Base-by-base conservation (phyloP, 2,797 vertebrate genomes). In the Aplochiton taeniatus region DNA sequence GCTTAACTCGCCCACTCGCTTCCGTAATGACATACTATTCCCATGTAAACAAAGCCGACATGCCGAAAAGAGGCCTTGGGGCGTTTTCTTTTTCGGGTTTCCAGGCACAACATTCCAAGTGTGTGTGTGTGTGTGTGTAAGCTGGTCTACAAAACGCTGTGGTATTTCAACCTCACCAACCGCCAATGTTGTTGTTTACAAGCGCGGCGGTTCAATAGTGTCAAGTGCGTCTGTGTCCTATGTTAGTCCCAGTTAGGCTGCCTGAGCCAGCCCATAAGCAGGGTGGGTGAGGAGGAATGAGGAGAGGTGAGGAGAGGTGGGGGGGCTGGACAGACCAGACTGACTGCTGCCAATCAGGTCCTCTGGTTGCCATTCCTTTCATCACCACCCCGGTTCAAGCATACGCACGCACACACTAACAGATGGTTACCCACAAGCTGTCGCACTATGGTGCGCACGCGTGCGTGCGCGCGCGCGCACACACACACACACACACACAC, bases 351-450 rank as follows among this genome's bases (percentile, higher is more conserved):
- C 87, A 91, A 92, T 91, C 91, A 92, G 91, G 92, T 91, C 91
- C 93, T 91, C 86, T 90, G 83, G 91, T 93, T 93, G 93, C 92
- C 90, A 91, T 91, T 92, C 93, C 92, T 94, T 93, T 95, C 92
- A 95, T 93, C 94, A 89, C 89, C 76, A 83, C 82, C 83, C 79
- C 88, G 90, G 92, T 93, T 91, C 90, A 90, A 94, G 88, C 84
- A 85, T 89, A 31, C 31, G 90, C 58, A 31, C 31, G 6, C 31
- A 31, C 90, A 80, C 83, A 72, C 72, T 85, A 5, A 54, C 52
- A 0, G 68, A 19, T n/a, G n/a, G n/a, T n/a, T n/a, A n/a, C n/a
- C n/a, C n/a, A n/a, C n/a, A n/a, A n/a, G n/a, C n/a, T n/a, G n/a
- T n/a, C n/a, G n/a, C n/a, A n/a, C n/a, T n/a, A n/a, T n/a, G n/a